Conservation (phyloP, 2,888 invertebrate species). For the Idaea biselata region DNA sequence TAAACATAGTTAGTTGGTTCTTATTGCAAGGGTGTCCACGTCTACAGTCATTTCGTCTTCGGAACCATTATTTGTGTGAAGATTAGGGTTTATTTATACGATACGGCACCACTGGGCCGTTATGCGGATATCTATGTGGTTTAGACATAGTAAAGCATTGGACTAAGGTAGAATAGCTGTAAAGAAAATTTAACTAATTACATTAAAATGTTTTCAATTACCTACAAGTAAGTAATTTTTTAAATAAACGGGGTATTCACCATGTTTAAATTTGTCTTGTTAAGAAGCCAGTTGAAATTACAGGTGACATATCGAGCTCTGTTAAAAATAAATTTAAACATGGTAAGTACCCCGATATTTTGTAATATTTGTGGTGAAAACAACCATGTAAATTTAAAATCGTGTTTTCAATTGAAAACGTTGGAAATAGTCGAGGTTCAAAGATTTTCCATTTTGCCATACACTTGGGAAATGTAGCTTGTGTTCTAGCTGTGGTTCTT, state of each 20-base stretch:
- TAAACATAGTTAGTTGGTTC: constrained; percentile 3
- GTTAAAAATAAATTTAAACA: no score
- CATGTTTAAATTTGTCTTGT: no score
- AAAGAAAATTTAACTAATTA: not conserved
- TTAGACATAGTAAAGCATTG: not conserved
- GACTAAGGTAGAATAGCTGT: not conserved
- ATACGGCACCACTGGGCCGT: constrained; percentile 14
- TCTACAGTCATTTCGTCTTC: constrained; percentile 16
- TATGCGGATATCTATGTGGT: constrained; percentile 10
- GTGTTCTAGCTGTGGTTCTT: not conserved
- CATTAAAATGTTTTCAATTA: not conserved
- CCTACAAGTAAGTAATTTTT: no score
- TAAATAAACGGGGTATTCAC: no score
- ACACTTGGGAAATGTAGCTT: not conserved
- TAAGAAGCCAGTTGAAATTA: no score
- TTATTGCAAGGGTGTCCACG: constrained; percentile 21
- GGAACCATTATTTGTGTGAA: constrained; percentile 24
- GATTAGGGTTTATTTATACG: constrained; percentile 24
- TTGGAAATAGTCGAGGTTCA: not conserved
- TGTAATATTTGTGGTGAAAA: no score
- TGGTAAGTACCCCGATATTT: no score
- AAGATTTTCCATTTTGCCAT: not conserved
- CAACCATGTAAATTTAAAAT: no score
- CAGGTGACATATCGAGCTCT: no score
- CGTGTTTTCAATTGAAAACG: no score